These are phyloP conservation scores for Sitophilus oryzae DNA, from an alignment of 1,140 invertebrate genomes.

Conservation along the genomic window DNA sequence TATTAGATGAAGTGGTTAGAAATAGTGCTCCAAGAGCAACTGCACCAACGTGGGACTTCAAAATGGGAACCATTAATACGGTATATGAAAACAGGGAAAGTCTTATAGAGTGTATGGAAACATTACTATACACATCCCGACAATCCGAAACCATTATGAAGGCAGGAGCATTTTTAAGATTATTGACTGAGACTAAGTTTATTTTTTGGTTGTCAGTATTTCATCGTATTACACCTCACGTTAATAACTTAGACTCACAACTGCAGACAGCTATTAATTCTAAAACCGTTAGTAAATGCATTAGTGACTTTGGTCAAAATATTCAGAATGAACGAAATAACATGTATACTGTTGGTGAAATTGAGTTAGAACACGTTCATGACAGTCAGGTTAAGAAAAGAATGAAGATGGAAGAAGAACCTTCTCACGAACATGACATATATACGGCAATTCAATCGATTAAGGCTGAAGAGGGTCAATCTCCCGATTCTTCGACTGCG, in stretches of 20 bases:
- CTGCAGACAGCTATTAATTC: slow-evolving; percentile 18
- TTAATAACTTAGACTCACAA: slow-evolving; percentile 21
- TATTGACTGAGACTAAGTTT: slow-evolving; percentile 17
- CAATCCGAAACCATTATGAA: slow-evolving; percentile 16
- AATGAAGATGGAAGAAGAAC: neutral
- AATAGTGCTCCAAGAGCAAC: slow-evolving; percentile 12
- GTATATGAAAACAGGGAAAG: slow-evolving; percentile 16
- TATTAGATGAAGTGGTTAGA: slow-evolving; percentile 22
- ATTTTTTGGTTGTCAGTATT: slow-evolving; percentile 17
- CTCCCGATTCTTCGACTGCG: slow-evolving; percentile 7
- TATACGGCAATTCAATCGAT: too few species aligned
- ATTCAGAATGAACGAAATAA: slow-evolving; percentile 16
- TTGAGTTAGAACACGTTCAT: neutral
- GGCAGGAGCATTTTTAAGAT: slow-evolving; percentile 8
- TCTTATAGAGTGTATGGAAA: slow-evolving; percentile 19
- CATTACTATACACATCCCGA: slow-evolving; percentile 14
- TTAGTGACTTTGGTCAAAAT: slow-evolving; percentile 15
- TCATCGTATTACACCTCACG: slow-evolving; percentile 19
- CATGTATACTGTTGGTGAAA: slow-evolving; percentile 11
- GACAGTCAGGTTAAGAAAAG: neutral
- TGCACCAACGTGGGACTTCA: slow-evolving; percentile 21
- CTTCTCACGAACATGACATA: slow-evolving; percentile 3
- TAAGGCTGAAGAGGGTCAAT: neutral
- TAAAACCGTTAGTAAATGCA: slow-evolving; percentile 6
- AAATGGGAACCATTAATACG: slow-evolving; percentile 17